phyloP scores from a whole-genome alignment of 2,888 invertebrate genomes.

The Caenorhabditis imperialis region DNA sequence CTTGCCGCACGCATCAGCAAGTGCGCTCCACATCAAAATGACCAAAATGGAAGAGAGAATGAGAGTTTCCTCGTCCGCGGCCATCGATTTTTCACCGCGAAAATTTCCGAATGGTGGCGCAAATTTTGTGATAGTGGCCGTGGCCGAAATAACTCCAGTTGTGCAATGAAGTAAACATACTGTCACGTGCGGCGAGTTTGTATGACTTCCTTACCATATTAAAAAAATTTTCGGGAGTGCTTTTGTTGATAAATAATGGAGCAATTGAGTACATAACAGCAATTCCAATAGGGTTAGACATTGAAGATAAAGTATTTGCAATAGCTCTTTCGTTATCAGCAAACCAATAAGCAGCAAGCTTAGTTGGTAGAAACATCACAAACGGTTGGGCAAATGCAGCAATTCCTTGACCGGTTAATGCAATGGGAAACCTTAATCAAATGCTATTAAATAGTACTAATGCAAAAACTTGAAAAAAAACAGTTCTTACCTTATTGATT shows the following conservation, averaged over 20 bases:
- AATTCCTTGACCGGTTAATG: slow-evolving; percentile 77
- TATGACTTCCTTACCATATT: slow-evolving; percentile 66
- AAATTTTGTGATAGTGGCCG: too few relatives aligned
- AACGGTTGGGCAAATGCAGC: slow-evolving; percentile 81
- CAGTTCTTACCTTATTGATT: slow-evolving; percentile 28
- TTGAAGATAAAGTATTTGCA: slow-evolving; percentile 80
- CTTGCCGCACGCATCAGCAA: too few relatives aligned
- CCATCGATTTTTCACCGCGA: too few relatives aligned
- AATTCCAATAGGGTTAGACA: slow-evolving; percentile 80
- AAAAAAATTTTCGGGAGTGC: slow-evolving; percentile 74
- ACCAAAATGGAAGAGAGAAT: too few relatives aligned
- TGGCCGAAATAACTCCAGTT: too few relatives aligned
- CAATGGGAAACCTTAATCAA: slow-evolving; percentile 57
- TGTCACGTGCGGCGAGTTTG: too few relatives aligned
- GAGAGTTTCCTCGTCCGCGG: too few relatives aligned
- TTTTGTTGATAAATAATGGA: slow-evolving; percentile 78
- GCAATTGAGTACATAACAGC: slow-evolving; percentile 79
- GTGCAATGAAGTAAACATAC: too few relatives aligned
- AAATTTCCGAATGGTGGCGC: too few relatives aligned
- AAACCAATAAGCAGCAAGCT: slow-evolving; percentile 81
- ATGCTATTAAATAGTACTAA: too few relatives aligned
- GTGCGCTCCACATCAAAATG: too few relatives aligned
- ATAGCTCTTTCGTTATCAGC: slow-evolving; percentile 77
- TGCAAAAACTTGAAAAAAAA: too few relatives aligned
- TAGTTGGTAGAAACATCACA: slow-evolving; percentile 81